Base-by-base conservation (phyloP, 2,113 vertebrate genomes). In the Cettia cetti region DNA sequence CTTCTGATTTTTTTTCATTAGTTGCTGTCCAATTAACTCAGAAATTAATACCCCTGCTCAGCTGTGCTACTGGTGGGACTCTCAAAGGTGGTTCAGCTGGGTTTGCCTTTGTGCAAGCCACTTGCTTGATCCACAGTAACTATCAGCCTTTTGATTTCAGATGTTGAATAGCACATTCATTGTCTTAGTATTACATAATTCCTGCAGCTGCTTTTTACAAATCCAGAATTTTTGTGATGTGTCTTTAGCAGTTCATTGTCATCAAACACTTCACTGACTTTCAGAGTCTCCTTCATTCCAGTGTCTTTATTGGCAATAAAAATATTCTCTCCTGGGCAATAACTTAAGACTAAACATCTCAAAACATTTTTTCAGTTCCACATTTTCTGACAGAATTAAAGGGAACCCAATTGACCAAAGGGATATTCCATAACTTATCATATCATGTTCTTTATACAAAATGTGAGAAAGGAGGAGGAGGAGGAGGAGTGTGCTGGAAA, bases 281-380 rank as follows among this genome's bases (percentile, higher is more conserved):
- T 99, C 2, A 98, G 98, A 57, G 98, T 98, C 14, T 99, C 99
- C 90, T 99, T 99, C 98, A 99, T 99, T 57, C 98, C 97, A 75
- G 99, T 99, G 21, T 99, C 99, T 52, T 99, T 99, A 92, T 98
- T 99, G 64, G 99, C 99, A 98, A 99, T 99, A 59, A 79, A 14
- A 96, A 33, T 21, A 79, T 35, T 88, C 47, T 91, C 15, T 79
- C 31, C 69, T 72, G 7, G 11, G 27, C 15, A 89, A 52, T 35
- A 81, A 49, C 54, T 60, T n/a, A 16, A 65, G 13, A 72, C 35
- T 13, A 75, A 86, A 28, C 6, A 6, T 9, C 47, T 79, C 27
- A 64, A 40, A 61, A 63, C 6, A 13, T 13, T 56, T 85, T 31
- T 15, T 64, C 18, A 47, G 4, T 64, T 37, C 44, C 17, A 9